Evolutionary conservation across 2,797 vertebrate species (phyloP), one percentile per base, ranked within the genome.

Genomic region (Lophius americanus): DNA sequence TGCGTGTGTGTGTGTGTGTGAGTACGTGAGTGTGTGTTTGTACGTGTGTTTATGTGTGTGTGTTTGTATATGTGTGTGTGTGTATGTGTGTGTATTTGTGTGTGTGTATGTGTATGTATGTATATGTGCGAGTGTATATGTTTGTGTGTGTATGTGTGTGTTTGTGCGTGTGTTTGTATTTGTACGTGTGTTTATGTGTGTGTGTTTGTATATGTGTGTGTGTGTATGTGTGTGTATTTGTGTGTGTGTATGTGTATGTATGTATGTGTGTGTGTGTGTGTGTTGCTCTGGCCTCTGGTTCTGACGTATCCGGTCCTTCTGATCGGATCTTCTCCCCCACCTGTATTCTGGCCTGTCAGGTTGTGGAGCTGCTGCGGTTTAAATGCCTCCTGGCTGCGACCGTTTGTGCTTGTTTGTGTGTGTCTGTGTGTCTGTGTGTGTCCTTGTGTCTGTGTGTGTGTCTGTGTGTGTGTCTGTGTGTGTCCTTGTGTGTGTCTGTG

Each of bases 301-400:
- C 60, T 76, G 49, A 64, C 38, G 66, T 78, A 79, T 85, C 71
- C 12, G n/a, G 13, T 70, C 71, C 37, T 13, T 55, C 75, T 74
- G 77, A 78, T 85, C 63, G 54, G 65, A 78, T 69, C 70, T 56
- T 77, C 69, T 79, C 68, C 65, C 66, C 75, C 84, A 90, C 86
- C 85, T 86, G 85, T 82, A 78, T 75, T 78, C 47, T 2, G 6
- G 47, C 66, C 71, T 84, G 85, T 86, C 82, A 79, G 11, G 1
- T 72, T 82, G 68, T 72, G 77, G 68, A 39, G 52, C 75, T 69
- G 60, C 60, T 81, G 61, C 36, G 9, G 55, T 64, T 81, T 77
- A 81, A 75, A 82, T 77, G 82, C 66, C 84, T 66, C 10, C 1
- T 72, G 77, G 85, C 69, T 50, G 43, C 73, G 37, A 39, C 51